Base-by-base conservation (phyloP, 1,140 invertebrate species). In the Armadillidium nasatum region DNA sequence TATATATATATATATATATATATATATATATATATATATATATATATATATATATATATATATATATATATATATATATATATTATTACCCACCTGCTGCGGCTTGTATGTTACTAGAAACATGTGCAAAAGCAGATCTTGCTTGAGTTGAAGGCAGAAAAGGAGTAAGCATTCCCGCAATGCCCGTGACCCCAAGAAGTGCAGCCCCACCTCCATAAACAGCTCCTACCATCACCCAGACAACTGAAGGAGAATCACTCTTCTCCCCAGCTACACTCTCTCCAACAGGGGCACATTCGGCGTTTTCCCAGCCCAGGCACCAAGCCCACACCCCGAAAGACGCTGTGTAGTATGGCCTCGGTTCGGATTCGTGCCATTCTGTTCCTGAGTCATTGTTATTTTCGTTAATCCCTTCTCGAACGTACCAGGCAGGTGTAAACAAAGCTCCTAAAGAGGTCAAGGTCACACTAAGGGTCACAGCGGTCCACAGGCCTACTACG, bases 221-320 rank as follows among this genome's bases (percentile, higher is more conserved):
- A 15, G 77, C 77, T 9, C 77, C 77, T 44, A 78, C 77, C 73
- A 78, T 78, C 77, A 78, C 77, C 77, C 77, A 78, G 19, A 78
- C 77, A 4, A 74, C 69, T 0, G 77, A 78, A 0, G 77, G 77
- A 15, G 75, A 71, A 9, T 73, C 77, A 6, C 68, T 70, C 45
- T 72, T 71, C 7, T 10, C 22, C 54, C 69, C 73, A 21, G 54
- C 77, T 0, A 74, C 69, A 9, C 73, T 71, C 46, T 78, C 69
- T 10, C 77, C 77, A 43, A 78, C 73, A 3, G 73, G 69, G 10
- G 77, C 77, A 22, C 77, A 78, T 46, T 75, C 54, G 19, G 74
- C 77, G 10, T 71, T 60, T 15, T 46, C 22, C 19, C 73, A 70
- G 50, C 77, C 77, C 70, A 74, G 69, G 22, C 77, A 78, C 77